Conservation (phyloP, 2,113 vertebrate species). For the Pungitius pungitius region DNA sequence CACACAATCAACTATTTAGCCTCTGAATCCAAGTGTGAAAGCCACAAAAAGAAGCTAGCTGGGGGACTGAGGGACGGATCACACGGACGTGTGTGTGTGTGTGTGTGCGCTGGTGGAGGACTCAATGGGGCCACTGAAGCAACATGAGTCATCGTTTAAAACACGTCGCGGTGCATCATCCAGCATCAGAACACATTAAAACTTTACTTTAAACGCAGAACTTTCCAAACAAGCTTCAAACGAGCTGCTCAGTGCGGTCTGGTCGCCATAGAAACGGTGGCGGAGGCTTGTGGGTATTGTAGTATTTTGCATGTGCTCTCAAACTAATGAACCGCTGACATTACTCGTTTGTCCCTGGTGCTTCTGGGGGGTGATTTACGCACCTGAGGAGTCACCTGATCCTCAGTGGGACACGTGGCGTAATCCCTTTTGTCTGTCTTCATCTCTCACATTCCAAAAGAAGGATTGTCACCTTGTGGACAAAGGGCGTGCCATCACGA, state of each 20-base stretch:
- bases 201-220: too few relatives aligned
- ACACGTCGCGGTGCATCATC: neutral
- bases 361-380: neutral
- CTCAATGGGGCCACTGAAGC: conserved; percentile 50
- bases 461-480: neutral
- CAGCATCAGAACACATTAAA: neutral
- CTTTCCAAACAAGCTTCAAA: too few relatives aligned
- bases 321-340: neutral
- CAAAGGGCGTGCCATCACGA: neutral
- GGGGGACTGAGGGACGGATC: conserved; percentile 28
- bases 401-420: neutral
- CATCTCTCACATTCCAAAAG: neutral
- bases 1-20: conserved; percentile 23
- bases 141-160: conserved; percentile 50
- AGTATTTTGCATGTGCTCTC: neutral
- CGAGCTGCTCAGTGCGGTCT: neutral
- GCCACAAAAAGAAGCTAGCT: conserved; percentile 5
- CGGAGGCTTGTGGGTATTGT: neutral
- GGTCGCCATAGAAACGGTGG: neutral
- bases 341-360: neutral
- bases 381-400: neutral
- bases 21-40: conserved; percentile 32
- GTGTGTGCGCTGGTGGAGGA: conserved; percentile 39
- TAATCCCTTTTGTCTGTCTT: neutral
- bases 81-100: conserved; percentile 18